phyloP scores from a whole-genome alignment of 2,113 vertebrate species.

The Sula dactylatra region DNA sequence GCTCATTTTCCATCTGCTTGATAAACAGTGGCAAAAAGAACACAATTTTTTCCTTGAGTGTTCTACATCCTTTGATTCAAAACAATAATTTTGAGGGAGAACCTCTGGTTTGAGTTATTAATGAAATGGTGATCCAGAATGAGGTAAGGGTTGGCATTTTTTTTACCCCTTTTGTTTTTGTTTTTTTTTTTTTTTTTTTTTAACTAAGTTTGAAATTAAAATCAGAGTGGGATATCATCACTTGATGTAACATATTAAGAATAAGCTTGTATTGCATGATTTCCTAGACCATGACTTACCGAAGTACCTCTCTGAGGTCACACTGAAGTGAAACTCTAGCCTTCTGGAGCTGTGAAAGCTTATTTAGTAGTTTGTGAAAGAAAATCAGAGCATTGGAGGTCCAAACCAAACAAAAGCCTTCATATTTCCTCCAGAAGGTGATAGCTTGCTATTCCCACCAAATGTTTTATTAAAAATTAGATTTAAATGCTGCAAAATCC shows the following conservation, averaged over 20 bases:
- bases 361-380: slow-evolving; percentile 38
- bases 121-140: background rate
- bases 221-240: background rate
- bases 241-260: background rate
- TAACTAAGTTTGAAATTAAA: slow-evolving; percentile 1
- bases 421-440: background rate
- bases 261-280: background rate
- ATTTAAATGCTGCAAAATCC: slow-evolving; percentile 58
- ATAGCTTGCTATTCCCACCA: background rate
- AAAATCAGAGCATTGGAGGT: slow-evolving; percentile 31
- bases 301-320: background rate
- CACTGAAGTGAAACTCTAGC: background rate
- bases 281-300: slow-evolving; percentile 24
- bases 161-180: background rate
- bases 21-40: background rate
- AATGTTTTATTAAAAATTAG: slow-evolving; percentile 53
- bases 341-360: background rate
- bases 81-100: background rate
- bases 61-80: background rate
- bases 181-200: background rate
- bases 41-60: background rate
- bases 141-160: background rate
- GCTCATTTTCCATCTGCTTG: background rate
- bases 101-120: background rate
- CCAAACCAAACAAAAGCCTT: background rate